Evolutionary conservation across 1,140 invertebrate genomes (phyloP).

Genomic region (Temnothorax curvispinosus): DNA sequence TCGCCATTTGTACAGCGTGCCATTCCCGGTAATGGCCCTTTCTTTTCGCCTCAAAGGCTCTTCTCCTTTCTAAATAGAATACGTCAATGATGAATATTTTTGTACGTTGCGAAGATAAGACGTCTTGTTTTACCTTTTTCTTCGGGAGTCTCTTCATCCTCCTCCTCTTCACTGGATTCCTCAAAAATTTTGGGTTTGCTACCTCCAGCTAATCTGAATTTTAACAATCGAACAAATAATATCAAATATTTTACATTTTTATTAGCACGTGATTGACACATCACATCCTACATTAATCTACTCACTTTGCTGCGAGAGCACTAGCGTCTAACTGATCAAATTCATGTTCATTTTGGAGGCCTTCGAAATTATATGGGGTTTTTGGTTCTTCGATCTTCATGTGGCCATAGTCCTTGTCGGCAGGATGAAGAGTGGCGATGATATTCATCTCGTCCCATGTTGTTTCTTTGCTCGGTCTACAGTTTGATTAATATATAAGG

Average conservation of each 20-base stretch:
- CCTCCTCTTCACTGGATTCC: constrained; percentile 88
- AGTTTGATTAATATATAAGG: constrained; percentile 45
- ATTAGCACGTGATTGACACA: not conserved
- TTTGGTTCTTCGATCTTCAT: constrained; percentile 99
- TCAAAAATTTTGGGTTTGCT: constrained; percentile 87
- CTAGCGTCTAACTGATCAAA: constrained; percentile 92
- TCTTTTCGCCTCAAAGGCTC: constrained; percentile 95
- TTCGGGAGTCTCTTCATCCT: constrained; percentile 88
- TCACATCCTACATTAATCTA: constrained; percentile 51
- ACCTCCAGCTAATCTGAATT: constrained; percentile 86
- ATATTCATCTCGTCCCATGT: constrained; percentile 99
- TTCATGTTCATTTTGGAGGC: constrained; percentile 90
- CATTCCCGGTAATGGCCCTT: constrained; percentile 99
- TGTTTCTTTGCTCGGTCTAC: constrained; percentile 92
- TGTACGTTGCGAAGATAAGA: not conserved
- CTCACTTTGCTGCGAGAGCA: constrained; percentile 91
- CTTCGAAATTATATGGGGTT: constrained; percentile 95
- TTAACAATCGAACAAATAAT: not conserved
- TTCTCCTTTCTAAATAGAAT: constrained; percentile 87
- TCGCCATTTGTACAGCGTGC: constrained; percentile 95
- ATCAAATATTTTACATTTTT: not conserved
- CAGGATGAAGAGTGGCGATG: constrained; percentile 98
- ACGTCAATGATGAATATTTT: no score
- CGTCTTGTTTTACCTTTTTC: constrained; percentile 85
- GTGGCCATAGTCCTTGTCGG: constrained; percentile 99